phyloP scores from a whole-genome alignment of 23 tunicate species.

The Phallusia fumigata region DNA sequence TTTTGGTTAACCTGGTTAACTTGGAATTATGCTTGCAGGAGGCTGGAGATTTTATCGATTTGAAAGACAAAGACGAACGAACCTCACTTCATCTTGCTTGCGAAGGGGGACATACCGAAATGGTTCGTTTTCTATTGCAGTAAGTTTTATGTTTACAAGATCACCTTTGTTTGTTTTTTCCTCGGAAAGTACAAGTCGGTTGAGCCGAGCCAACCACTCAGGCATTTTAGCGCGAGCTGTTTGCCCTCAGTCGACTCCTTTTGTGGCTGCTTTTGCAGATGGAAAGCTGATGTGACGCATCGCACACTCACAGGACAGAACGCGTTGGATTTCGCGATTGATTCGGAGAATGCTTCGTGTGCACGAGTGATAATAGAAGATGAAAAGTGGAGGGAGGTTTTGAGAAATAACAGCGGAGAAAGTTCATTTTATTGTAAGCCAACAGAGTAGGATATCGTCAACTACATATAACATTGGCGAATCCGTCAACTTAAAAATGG shows the following conservation, averaged over 20 bases:
- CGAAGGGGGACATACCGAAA: slow-evolving; percentile 54
- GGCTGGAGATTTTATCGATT: slow-evolving; percentile 77
- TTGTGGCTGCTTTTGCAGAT: too few species aligned
- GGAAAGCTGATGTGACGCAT: slow-evolving; percentile 78
- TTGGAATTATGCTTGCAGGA: slow-evolving; percentile 26
- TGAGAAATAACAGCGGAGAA: slow-evolving; percentile 47
- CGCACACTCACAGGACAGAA: slow-evolving; percentile 57
- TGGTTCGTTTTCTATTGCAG: slow-evolving; percentile 71
- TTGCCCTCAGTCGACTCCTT: too few species aligned
- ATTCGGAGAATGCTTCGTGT: slow-evolving; percentile 48
- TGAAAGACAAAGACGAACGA: slow-evolving; percentile 67
- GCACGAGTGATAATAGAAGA: slow-evolving; percentile 55
- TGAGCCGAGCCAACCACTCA: too few species aligned
- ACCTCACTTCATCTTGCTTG: slow-evolving; percentile 93
- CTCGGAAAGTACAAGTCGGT: too few species aligned
- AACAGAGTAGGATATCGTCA: neutral
- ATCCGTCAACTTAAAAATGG: too few species aligned
- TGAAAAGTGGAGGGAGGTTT: slow-evolving; percentile 78
- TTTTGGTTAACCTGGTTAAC: too few species aligned
- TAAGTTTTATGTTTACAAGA: slow-evolving; percentile 18
- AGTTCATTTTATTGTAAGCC: too few species aligned
- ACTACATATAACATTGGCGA: too few species aligned
- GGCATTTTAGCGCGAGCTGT: too few species aligned
- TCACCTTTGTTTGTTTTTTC: too few species aligned
- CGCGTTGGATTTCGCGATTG: slow-evolving; percentile 92